phyloP scores from a whole-genome alignment of 2,888 invertebrate species.

The Heliconius cydno region DNA sequence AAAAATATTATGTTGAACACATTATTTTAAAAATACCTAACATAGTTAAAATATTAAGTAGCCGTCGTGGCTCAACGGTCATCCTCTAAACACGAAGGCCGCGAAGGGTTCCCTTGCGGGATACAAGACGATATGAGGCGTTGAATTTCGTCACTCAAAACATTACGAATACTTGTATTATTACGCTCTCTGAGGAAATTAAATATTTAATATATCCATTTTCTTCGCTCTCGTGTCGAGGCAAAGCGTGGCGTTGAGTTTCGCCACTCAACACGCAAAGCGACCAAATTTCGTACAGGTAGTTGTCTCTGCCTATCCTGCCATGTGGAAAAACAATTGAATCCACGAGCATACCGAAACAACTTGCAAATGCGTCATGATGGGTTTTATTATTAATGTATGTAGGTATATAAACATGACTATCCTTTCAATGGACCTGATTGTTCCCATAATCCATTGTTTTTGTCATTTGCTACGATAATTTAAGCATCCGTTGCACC shows the following conservation, averaged over 20 bases:
- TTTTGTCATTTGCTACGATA: not conserved
- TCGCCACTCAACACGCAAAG: not conserved
- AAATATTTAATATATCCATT: not conserved
- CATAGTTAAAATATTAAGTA: no score
- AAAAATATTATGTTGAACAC: no score
- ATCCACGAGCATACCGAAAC: no score
- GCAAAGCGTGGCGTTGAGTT: not conserved
- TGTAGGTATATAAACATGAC: not conserved
- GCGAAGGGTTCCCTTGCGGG: no score
- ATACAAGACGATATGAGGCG: no score
- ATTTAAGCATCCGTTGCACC: slow-evolving; percentile 1
- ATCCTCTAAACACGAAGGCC: no score
- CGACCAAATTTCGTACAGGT: not conserved
- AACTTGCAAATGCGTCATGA: no score
- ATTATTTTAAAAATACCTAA: no score
- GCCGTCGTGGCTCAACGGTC: no score
- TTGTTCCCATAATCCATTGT: not conserved
- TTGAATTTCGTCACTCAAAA: no score
- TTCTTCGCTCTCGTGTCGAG: not conserved
- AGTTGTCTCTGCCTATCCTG: not conserved
- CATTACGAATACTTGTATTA: not conserved
- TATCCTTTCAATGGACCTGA: not conserved
- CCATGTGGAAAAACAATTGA: not conserved
- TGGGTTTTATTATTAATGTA: not conserved
- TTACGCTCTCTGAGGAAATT: not conserved